Conservation (phyloP, 2,888 invertebrate species). For the Herminia tarsipennalis region DNA sequence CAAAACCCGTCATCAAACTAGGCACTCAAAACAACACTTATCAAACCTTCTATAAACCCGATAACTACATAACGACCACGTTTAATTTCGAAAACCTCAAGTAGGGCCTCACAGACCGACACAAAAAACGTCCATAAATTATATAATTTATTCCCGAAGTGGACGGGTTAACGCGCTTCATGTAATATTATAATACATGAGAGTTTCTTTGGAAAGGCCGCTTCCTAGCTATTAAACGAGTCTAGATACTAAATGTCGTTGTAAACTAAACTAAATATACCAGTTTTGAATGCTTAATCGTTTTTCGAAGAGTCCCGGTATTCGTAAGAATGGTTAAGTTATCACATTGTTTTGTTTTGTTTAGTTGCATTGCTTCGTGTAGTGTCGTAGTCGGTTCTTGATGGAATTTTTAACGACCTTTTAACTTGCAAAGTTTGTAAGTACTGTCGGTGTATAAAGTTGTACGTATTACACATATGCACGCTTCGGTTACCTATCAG, state of each 20-base stretch:
- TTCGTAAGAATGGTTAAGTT: slow-evolving; percentile 23
- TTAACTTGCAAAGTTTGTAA: too few relatives aligned
- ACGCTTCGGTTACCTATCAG: too few relatives aligned
- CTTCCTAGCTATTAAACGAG: slow-evolving; percentile 76
- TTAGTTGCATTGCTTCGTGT: too few relatives aligned
- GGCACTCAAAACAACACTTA: slow-evolving; percentile 4
- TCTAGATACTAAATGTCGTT: slow-evolving; percentile 79
- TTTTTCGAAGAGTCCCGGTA: slow-evolving; percentile 53
- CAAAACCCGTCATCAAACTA: too few relatives aligned
- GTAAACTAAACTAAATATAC: slow-evolving; percentile 77
- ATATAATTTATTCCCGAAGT: slow-evolving; percentile 69
- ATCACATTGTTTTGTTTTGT: slow-evolving; percentile 10
- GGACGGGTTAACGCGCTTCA: slow-evolving; percentile 51
- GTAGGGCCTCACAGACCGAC: slow-evolving; percentile 17
- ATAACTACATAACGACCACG: slow-evolving; percentile 37
- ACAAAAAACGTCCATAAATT: slow-evolving; percentile 74
- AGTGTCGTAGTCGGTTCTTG: too few relatives aligned
- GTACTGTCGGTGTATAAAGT: too few relatives aligned
- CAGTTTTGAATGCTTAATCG: slow-evolving; percentile 71
- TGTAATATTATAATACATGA: slow-evolving; percentile 58
- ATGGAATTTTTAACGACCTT: too few relatives aligned
- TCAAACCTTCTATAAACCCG: slow-evolving; percentile 23
- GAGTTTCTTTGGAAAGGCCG: slow-evolving; percentile 68
- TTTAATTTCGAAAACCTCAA: slow-evolving; percentile 36
- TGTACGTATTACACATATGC: too few relatives aligned